Conservation (phyloP, 2,113 vertebrate genomes). For the Hyaena hyaena region DNA sequence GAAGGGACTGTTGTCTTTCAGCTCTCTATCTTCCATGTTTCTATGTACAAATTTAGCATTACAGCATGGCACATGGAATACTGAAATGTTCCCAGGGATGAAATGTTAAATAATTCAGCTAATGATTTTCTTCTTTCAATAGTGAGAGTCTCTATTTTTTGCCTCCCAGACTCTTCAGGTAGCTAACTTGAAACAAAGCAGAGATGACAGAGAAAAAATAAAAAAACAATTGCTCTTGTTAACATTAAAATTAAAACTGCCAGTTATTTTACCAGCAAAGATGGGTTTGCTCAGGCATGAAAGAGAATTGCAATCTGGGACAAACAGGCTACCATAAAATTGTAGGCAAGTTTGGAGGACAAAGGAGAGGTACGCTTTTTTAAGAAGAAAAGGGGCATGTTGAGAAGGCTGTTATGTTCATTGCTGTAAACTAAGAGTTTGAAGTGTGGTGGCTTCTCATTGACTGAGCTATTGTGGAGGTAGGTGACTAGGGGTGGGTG, state of each 20-base stretch:
- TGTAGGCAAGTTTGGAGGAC: not conserved
- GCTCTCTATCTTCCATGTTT: not conserved
- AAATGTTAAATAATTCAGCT: not conserved
- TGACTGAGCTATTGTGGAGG: not conserved
- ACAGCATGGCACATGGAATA: too few species aligned
- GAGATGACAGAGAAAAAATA: not conserved
- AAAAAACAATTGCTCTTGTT: too few species aligned
- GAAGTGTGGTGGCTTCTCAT: not conserved
- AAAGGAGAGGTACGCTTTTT: not conserved
- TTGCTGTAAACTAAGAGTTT: not conserved
- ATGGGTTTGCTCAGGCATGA: not conserved
- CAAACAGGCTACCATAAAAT: not conserved
- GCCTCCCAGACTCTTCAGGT: not conserved
- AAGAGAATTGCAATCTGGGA: not conserved
- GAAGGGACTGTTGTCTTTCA: not conserved
- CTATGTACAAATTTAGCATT: not conserved
- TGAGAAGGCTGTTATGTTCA: not conserved
- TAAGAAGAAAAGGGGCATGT: not conserved
- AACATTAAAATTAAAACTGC: too few species aligned
- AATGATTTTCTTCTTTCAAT: not conserved
- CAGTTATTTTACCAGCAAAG: not conserved
- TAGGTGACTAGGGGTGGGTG: not conserved
- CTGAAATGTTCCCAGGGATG: not conserved
- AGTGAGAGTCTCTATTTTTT: not conserved
- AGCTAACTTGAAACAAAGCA: not conserved